Conservation (phyloP, 2,888 invertebrate species). For the Plebejus anna region DNA sequence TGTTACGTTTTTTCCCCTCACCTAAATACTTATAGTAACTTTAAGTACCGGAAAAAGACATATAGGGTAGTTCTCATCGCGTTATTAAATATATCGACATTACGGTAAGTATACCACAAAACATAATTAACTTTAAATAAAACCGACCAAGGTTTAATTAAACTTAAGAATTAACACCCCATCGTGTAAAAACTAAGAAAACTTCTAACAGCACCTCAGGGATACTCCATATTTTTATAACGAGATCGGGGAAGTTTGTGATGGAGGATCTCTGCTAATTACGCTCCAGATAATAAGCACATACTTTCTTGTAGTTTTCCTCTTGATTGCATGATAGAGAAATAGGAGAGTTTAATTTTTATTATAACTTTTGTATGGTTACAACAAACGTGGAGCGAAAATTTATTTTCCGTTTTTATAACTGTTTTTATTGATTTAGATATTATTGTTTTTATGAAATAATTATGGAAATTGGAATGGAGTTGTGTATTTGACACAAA, state of each 20-base stretch:
- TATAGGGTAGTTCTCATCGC: no score
- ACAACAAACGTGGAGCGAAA: no score
- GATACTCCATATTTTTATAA: neutral
- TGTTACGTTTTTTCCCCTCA: no score
- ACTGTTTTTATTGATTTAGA: no score
- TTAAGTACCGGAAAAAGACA: no score
- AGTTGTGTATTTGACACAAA: no score
- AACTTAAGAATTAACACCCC: neutral
- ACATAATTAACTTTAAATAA: neutral
- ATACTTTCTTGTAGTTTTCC: neutral
- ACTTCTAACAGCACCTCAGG: slow-evolving; percentile 5
- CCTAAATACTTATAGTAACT: no score
- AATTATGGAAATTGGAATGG: no score
- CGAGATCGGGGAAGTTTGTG: slow-evolving; percentile 6
- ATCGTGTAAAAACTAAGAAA: slow-evolving; percentile 7
- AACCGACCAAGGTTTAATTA: neutral
- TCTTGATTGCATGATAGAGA: neutral
- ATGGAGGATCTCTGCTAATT: neutral
- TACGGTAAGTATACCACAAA: no score
- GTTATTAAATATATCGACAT: no score
- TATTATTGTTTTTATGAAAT: no score
- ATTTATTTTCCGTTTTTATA: no score
- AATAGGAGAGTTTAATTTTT: neutral
- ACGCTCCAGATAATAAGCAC: neutral
- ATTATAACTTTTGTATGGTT: neutral